phyloP scores from a whole-genome alignment of 2,797 vertebrate genomes.

The Characodon lateralis region DNA sequence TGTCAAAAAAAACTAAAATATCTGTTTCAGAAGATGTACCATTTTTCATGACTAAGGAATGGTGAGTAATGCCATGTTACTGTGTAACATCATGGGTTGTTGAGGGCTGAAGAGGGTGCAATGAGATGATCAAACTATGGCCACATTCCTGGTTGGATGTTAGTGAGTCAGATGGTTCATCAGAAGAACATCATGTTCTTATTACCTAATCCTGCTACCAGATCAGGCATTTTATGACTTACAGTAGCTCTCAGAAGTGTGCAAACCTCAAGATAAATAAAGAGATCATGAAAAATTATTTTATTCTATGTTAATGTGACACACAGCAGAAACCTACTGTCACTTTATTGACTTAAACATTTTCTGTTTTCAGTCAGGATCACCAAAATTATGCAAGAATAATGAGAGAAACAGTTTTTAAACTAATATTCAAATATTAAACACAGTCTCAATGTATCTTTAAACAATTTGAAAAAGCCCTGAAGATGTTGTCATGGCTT shows the following conservation, averaged over 20 bases:
- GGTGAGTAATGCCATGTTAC: conserved; percentile 52
- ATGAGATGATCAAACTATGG: conserved; percentile 36
- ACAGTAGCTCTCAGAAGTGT: not conserved
- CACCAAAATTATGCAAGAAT: not conserved
- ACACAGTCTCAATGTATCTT: too few relatives aligned
- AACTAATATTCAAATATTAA: not conserved
- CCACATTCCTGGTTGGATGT: conserved; percentile 53
- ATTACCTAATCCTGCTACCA: conserved; percentile 47
- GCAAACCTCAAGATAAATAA: not conserved
- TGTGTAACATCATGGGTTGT: conserved; percentile 28
- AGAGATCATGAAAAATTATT: not conserved
- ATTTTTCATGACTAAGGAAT: conserved; percentile 63
- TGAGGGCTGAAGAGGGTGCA: not conserved
- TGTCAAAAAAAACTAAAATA: conserved; percentile 12
- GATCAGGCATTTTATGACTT: too few relatives aligned
- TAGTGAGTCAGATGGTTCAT: conserved; percentile 32
- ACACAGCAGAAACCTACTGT: not conserved
- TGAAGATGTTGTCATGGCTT: not conserved
- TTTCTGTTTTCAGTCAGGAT: not conserved
- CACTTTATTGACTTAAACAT: not conserved
- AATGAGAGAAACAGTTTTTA: not conserved
- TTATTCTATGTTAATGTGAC: not conserved
- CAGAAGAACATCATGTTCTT: conserved; percentile 43
- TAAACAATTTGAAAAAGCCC: too few relatives aligned
- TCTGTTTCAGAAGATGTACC: conserved; percentile 21